A percentile compares a stretch with the other conserved stretches of the same genome.
Conservation (phyloP, 2,113 vertebrate species). For the Cheilinus undulatus region DNA sequence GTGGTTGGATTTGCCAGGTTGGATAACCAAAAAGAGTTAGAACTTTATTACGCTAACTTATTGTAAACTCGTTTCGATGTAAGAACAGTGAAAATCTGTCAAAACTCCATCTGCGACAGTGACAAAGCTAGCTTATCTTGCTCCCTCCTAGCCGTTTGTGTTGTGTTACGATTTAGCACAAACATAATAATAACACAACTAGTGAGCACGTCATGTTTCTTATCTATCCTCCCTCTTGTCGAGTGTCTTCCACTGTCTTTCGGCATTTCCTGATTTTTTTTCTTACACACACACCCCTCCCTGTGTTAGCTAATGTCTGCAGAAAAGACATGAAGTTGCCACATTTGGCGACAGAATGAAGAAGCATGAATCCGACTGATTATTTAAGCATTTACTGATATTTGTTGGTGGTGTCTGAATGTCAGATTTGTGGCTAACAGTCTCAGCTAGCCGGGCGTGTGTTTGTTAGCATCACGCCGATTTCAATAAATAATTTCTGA, state of each 20-base stretch:
- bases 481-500: constrained; percentile 16
- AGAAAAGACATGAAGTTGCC: constrained; percentile 36
- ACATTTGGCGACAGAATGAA: background rate
- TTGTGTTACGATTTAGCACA: too few relatives aligned
- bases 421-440: background rate
- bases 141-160: too few relatives aligned
- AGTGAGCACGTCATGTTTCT: background rate
- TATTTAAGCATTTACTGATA: background rate
- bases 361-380: background rate
- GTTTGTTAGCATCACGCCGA: constrained; percentile 51
- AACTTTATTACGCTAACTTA: background rate
- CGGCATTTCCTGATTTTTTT: constrained; percentile 75
- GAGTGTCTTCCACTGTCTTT: constrained; percentile 24
- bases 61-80: background rate
- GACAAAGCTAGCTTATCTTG: background rate
- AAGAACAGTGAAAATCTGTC: constrained; percentile 1
- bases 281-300: constrained; percentile 41
- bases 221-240: background rate
- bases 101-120: background rate
- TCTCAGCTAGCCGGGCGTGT: constrained; percentile 21
- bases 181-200: background rate
- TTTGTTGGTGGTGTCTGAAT: background rate
- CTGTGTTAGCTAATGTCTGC: constrained; percentile 41
- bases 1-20: background rate
- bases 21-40: background rate